A percentile compares a stretch with the other conserved stretches of the same genome.
These are phyloP conservation scores for Melieria picta DNA, from an alignment of 2,888 invertebrate genomes.

Conservation along the genomic window DNA sequence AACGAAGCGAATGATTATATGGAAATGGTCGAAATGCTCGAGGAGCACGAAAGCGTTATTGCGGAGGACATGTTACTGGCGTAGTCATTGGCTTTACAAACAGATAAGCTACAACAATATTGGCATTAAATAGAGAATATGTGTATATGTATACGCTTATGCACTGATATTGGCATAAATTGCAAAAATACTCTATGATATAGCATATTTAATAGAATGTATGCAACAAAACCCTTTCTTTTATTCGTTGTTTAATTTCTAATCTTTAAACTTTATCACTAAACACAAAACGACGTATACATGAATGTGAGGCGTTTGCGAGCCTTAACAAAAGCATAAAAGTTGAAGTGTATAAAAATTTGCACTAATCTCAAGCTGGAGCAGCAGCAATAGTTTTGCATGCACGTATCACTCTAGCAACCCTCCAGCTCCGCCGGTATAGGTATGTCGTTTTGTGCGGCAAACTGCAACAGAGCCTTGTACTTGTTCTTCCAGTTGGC, in stretches of 20 bases:
- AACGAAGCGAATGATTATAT: not conserved
- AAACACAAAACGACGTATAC: not conserved
- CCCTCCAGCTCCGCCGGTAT: constrained; percentile 81
- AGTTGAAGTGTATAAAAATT: not conserved
- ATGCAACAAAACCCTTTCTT: too few relatives aligned
- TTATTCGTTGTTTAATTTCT: too few relatives aligned
- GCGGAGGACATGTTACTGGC: not conserved
- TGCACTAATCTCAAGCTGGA: not conserved
- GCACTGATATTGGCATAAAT: too few relatives aligned
- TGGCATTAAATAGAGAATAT: too few relatives aligned
- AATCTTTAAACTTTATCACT: too few relatives aligned
- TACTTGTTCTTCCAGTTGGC: constrained; percentile 82
- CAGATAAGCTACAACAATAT: too few relatives aligned
- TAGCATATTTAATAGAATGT: too few relatives aligned
- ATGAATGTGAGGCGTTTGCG: not conserved
- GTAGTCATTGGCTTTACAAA: not conserved
- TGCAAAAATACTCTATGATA: too few relatives aligned
- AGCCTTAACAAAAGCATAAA: not conserved
- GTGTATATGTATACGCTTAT: too few relatives aligned
- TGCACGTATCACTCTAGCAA: constrained; percentile 53
- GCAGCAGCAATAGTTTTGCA: not conserved
- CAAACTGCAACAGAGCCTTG: constrained; percentile 87
- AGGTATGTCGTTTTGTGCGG: constrained; percentile 81
- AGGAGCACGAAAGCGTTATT: constrained; percentile 22
- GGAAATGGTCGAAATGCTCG: constrained; percentile 28